Evolutionary conservation across 2,888 invertebrate genomes (phyloP).

Genomic region (Sialis lutaria): DNA sequence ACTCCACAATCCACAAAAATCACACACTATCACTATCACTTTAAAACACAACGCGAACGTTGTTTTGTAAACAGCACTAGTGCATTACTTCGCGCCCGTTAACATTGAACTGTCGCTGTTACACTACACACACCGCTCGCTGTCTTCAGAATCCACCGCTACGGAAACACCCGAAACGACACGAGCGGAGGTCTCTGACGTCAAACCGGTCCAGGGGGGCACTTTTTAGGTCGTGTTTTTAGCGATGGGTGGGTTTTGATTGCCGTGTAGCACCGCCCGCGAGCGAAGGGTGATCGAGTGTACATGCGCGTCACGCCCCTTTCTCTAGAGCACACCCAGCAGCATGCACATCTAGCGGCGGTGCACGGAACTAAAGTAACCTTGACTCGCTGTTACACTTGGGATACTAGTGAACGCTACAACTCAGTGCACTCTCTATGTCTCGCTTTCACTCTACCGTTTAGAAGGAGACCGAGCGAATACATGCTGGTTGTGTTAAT

Average conservation of each 20-base stretch:
- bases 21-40: too few species aligned
- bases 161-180: slow-evolving; percentile 16
- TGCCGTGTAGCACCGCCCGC: slow-evolving; percentile 12
- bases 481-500: neutral
- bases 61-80: neutral
- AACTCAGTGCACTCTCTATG: too few species aligned
- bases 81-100: neutral
- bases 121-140: slow-evolving; percentile 17
- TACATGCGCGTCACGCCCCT: slow-evolving; percentile 8
- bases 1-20: too few species aligned
- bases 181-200: slow-evolving; percentile 14
- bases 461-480: too few species aligned
- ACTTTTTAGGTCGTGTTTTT: slow-evolving; percentile 19
- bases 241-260: slow-evolving; percentile 16
- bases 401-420: too few species aligned
- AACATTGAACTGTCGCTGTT: slow-evolving; percentile 1
- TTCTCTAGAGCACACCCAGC: slow-evolving; percentile 16
- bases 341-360: slow-evolving; percentile 18
- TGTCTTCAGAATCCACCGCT: slow-evolving; percentile 11
- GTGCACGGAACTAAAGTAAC: slow-evolving; percentile 22
- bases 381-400: slow-evolving; percentile 17
- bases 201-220: slow-evolving; percentile 16
- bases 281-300: slow-evolving; percentile 12
- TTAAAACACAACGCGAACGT: neutral
- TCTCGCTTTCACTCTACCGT: too few species aligned